A percentile compares a stretch with the other conserved stretches of the same genome.
Evolutionary conservation across 2,113 vertebrate species (phyloP).

Genomic region (Gallinago undulata): DNA sequence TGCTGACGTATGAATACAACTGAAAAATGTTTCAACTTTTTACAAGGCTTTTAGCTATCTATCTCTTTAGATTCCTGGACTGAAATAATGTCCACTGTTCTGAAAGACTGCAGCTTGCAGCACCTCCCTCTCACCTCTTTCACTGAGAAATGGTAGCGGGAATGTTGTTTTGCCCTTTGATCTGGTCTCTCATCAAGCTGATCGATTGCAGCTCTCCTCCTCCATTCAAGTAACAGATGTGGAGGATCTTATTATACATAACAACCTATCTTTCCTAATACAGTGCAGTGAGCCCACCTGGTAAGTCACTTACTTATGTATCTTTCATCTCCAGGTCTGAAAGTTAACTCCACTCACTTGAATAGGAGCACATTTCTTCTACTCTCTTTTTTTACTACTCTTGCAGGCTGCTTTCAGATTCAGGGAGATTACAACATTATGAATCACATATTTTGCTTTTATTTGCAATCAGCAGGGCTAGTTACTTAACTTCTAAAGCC

Average conservation of each 20-base stretch:
- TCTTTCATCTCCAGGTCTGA: neutral
- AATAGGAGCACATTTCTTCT: neutral
- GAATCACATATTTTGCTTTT: neutral
- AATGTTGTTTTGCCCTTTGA: neutral
- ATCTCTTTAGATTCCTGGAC: neutral
- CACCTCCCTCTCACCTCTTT: neutral
- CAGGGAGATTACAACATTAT: neutral
- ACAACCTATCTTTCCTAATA: neutral
- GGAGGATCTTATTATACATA: neutral
- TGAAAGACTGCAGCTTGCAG: neutral
- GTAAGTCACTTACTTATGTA: neutral
- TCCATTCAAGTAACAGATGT: neutral
- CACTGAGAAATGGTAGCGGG: neutral
- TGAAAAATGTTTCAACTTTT: neutral
- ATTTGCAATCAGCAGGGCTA: neutral
- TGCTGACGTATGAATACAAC: neutral
- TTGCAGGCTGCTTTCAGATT: neutral
- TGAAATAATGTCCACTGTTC: neutral
- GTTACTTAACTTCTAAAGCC: neutral
- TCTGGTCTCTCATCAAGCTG: neutral
- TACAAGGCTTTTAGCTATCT: neutral
- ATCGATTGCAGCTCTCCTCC: neutral
- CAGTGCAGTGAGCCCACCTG: neutral
- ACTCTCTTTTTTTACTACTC: neutral
- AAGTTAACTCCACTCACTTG: neutral